A percentile compares a stretch with the other conserved stretches of the same genome.
phyloP scores from a whole-genome alignment of 2,113 vertebrate species.

The Sebastes fasciatus region DNA sequence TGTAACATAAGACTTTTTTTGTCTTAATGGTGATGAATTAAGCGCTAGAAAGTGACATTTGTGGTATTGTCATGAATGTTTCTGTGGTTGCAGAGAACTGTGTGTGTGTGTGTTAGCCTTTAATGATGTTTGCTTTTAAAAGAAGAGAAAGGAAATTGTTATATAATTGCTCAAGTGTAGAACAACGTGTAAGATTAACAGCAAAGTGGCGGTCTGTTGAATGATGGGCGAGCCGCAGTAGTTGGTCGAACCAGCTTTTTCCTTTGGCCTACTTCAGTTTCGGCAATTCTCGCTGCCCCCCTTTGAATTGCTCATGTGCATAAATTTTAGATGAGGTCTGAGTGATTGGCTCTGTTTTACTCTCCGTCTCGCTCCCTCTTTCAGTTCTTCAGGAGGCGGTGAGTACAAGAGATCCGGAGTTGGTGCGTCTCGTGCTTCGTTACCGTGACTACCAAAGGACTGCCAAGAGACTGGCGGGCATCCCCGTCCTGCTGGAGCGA shows the following conservation, averaged over 20 bases:
- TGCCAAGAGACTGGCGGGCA: constrained; percentile 93
- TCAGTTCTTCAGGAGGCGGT: constrained; percentile 97
- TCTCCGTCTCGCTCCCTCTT: constrained; percentile 5
- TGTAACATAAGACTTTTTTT: not conserved
- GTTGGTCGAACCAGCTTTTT: constrained; percentile 48
- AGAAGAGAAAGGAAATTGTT: not conserved
- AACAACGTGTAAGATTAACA: constrained; percentile 39
- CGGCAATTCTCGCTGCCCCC: constrained; percentile 38
- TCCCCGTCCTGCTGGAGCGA: constrained; percentile 94
- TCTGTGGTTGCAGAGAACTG: not conserved
- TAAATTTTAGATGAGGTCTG: constrained; percentile 73
- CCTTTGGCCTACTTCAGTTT: constrained; percentile 61
- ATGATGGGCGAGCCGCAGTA: constrained; percentile 39
- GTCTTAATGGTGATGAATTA: not conserved
- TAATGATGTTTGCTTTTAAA: not conserved
- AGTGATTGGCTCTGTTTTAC: constrained; percentile 51
- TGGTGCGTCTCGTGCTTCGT: constrained; percentile 93
- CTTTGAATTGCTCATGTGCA: constrained; percentile 62
- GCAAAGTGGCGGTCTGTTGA: constrained; percentile 45
- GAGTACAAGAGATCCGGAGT: constrained; percentile 92
- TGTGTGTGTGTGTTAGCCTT: not conserved
- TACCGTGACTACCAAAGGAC: constrained; percentile 97
- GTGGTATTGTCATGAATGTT: not conserved
- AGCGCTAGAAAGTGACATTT: not conserved
- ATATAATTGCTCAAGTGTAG: constrained; percentile 20